Conservation (phyloP, 2,113 vertebrate genomes). For the Scytalopus superciliaris region DNA sequence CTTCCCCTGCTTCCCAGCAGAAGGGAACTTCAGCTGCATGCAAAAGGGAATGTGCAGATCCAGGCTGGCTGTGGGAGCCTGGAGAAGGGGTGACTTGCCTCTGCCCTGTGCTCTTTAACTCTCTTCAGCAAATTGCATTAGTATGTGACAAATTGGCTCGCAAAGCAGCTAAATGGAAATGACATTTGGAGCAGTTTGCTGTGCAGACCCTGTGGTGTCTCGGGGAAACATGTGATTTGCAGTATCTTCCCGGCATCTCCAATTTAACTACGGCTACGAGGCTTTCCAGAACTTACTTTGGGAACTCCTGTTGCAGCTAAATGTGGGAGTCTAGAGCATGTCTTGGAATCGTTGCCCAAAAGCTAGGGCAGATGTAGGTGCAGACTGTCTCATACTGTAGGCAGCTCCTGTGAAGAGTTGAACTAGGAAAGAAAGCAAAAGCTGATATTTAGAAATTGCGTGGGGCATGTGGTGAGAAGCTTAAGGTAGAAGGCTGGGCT, state of each 20-base stretch:
- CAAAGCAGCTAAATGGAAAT: constrained; percentile 43
- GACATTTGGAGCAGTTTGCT: constrained; percentile 18
- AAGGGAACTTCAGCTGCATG: neutral
- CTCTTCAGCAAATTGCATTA: constrained; percentile 49
- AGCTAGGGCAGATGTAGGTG: neutral
- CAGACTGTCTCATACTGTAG: neutral
- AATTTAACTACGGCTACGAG: neutral
- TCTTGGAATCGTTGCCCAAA: neutral
- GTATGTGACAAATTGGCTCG: constrained; percentile 57
- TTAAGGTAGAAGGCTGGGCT: neutral
- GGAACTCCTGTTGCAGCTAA: constrained; percentile 22
- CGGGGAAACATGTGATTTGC: neutral
- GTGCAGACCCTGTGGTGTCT: neutral
- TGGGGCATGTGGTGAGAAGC: neutral
- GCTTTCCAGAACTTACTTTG: constrained; percentile 37
- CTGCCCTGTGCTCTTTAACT: constrained; percentile 42
- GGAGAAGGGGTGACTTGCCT: neutral
- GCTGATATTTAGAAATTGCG: neutral
- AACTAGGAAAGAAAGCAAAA: neutral
- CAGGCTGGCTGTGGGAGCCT: neutral
- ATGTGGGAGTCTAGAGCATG: neutral
- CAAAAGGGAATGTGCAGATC: neutral
- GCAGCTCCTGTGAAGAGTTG: neutral
- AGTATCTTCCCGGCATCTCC: neutral
- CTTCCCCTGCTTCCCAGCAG: neutral